Evolutionary conservation across 2,888 invertebrate species (phyloP).

Genomic region (Oscheius sp.): DNA sequence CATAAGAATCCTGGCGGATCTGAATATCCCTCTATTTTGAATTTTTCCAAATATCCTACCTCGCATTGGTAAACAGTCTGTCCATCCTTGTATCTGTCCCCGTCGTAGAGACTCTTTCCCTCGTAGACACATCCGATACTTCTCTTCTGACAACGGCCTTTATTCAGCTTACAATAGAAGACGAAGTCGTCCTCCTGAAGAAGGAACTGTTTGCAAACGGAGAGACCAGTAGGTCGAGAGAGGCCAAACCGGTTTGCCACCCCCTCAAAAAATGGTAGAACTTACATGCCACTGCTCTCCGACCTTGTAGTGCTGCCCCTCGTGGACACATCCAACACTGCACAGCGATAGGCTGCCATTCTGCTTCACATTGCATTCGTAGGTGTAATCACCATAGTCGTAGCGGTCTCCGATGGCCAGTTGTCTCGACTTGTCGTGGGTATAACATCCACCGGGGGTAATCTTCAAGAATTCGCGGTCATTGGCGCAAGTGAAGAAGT

Average conservation of each 20-base stretch:
- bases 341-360: slow-evolving; percentile 65
- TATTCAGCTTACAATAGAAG: slow-evolving; percentile 68
- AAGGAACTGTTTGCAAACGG: background rate
- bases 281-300: slow-evolving; percentile 68
- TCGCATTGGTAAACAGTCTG: slow-evolving; percentile 67
- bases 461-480: slow-evolving; percentile 62
- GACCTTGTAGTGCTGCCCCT: slow-evolving; percentile 56
- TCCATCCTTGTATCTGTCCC: slow-evolving; percentile 64
- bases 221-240: background rate
- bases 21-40: slow-evolving; percentile 17
- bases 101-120: slow-evolving; percentile 64
- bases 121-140: slow-evolving; percentile 64
- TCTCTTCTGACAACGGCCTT: slow-evolving; percentile 63
- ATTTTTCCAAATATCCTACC: slow-evolving; percentile 38
- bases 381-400: slow-evolving; percentile 62
- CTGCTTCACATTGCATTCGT: slow-evolving; percentile 66
- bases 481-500: slow-evolving; percentile 62
- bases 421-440: slow-evolving; percentile 57
- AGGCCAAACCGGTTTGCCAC: slow-evolving; percentile 1
- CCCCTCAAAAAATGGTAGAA: background rate
- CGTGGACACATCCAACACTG: slow-evolving; percentile 68
- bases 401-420: slow-evolving; percentile 62
- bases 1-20: slow-evolving; percentile 59
- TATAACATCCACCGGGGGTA: slow-evolving; percentile 61
- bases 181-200: slow-evolving; percentile 69